phyloP scores from a whole-genome alignment of 1,140 invertebrate genomes.

The Tetragonula clypearis region DNA sequence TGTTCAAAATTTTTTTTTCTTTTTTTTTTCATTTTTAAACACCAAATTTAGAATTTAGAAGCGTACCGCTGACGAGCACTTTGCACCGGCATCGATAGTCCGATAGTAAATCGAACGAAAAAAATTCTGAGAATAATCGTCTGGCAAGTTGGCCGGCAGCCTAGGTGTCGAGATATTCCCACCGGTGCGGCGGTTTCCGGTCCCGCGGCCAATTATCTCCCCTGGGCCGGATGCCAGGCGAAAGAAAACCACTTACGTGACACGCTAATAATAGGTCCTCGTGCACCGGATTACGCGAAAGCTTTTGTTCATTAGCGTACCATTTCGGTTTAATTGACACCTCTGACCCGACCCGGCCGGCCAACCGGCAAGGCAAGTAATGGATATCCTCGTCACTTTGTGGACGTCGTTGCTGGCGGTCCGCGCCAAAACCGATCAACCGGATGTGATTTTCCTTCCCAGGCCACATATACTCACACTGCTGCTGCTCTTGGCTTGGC shows the following conservation, averaged over 20 bases:
- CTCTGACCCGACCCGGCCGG: conserved; percentile 67
- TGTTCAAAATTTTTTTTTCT: neutral
- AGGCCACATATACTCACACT: neutral
- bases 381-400: conserved; percentile 71
- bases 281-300: conserved; percentile 72
- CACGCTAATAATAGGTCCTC: conserved; percentile 72
- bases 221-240: conserved; percentile 63
- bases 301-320: conserved; percentile 78
- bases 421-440: conserved; percentile 47
- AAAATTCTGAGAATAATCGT: conserved; percentile 48
- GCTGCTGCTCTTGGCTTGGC: no score
- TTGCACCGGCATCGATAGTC: neutral
- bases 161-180: conserved; percentile 57
- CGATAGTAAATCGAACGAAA: neutral
- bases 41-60: no score
- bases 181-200: conserved; percentile 46
- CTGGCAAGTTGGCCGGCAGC: conserved; percentile 49
- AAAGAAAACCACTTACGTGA: conserved; percentile 75
- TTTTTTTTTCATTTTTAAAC: neutral
- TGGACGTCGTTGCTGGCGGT: conserved; percentile 12
- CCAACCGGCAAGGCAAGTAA: conserved; percentile 56
- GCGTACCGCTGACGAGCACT: no score
- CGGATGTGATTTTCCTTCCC: conserved; percentile 44
- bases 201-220: conserved; percentile 72
- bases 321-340: conserved; percentile 79